Evolutionary conservation across 2,797 vertebrate species (phyloP), one percentile per base, ranked within the genome.

Genomic region (Labeo calbasu): DNA sequence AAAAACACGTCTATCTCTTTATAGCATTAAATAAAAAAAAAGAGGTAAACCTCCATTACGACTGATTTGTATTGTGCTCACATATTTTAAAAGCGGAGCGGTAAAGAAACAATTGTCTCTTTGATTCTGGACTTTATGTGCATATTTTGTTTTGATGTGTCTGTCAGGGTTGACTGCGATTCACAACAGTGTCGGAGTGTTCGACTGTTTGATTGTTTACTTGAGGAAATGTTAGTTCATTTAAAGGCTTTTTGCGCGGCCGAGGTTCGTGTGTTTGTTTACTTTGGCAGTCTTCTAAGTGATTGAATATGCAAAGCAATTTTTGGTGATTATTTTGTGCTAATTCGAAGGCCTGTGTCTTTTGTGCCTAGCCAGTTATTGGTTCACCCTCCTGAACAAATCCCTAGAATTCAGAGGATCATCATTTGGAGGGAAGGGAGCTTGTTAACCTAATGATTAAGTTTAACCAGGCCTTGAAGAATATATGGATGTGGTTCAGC

Each of bases 391-490:
- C 95, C 95, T 95, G 96, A 97, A 96, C 96, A 96, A 97, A 97
- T 97, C 96, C 96, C 93, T 93, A 86, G 94, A 96, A 96, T 96
- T 96, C 96, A 92, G 93, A 87, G 93, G 96, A 96, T 98, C 96
- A 97, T 97, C 96, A 95, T 97, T 96, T 96, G 94, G 96, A 96
- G 96, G 96, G 89, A 91, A 91, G 94, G 95, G 95, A 95, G 95
- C 96, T 97, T 97, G 96, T 97, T 98, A 97, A 96, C 94, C 95
- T 97, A 96, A 97, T 98, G 96, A 98, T 98, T 96, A 96, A 96
- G 97, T 97, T 97, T 97, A 98, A 97, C 95, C 96, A 95, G 95
- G 96, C 97, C 96, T 98, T 96, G 96, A 97, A 97, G 96, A 97
- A 97, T 97, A 97, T 96, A 96, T 96, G 95, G 96, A 96, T 93